phyloP scores from a whole-genome alignment of 2,113 vertebrate species.

The Callithrix jacchus region DNA sequence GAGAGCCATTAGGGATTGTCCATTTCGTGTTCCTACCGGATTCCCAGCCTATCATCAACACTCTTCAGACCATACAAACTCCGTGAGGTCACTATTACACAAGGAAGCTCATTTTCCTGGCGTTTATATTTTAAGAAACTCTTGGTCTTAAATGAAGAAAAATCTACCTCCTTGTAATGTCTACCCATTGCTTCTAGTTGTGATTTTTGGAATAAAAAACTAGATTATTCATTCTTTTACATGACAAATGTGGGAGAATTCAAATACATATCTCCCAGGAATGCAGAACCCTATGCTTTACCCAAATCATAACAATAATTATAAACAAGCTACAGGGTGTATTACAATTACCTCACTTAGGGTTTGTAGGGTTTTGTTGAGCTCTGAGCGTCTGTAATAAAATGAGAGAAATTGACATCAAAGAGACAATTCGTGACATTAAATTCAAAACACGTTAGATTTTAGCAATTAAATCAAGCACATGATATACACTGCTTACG shows the following conservation, averaged over 20 bases:
- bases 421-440: conserved; percentile 1
- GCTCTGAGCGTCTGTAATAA: conserved; percentile 83
- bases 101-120: neutral
- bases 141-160: conserved; percentile 10
- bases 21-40: neutral
- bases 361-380: conserved; percentile 83
- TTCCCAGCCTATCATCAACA: neutral
- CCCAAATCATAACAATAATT: conserved; percentile 50
- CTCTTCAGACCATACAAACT: neutral
- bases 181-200: neutral
- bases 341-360: conserved; percentile 82
- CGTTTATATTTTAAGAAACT: conserved; percentile 19
- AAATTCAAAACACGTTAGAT: conserved; percentile 57
- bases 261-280: neutral
- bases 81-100: neutral
- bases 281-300: neutral
- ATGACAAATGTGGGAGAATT: neutral
- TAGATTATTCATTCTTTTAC: neutral
- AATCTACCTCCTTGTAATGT: neutral
- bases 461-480: conserved; percentile 50
- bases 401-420: conserved; percentile 64
- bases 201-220: neutral
- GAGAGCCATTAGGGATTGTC: neutral
- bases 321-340: conserved; percentile 19
- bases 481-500: conserved; percentile 43